These are phyloP conservation scores for Megaceryle alcyon DNA, from an alignment of 2,797 vertebrate species.

Conservation along the genomic window DNA sequence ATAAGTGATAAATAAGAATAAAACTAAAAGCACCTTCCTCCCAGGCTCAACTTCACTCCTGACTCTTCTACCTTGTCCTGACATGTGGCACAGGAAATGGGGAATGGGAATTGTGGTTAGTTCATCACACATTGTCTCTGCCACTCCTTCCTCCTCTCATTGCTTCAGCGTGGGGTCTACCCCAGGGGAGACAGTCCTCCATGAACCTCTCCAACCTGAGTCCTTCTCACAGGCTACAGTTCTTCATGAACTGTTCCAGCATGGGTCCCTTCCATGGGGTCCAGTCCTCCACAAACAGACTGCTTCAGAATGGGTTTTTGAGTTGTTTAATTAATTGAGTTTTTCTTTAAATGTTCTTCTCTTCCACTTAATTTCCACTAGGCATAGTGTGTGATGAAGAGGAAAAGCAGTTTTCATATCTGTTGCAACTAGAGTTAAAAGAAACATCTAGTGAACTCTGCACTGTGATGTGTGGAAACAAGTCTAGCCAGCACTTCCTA, in stretches of 20 bases:
- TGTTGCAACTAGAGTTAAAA: background rate
- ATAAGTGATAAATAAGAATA: background rate
- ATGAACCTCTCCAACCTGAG: background rate
- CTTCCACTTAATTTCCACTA: background rate
- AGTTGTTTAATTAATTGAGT: background rate
- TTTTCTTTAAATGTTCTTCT: background rate
- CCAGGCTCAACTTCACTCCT: background rate
- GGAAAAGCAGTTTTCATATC: background rate
- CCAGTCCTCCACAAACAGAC: background rate
- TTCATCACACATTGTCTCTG: background rate
- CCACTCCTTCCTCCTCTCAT: too few relatives aligned
- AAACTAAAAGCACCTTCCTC: background rate
- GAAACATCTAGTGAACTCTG: background rate
- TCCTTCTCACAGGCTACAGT: background rate
- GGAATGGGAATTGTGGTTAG: background rate
- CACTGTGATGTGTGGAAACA: background rate
- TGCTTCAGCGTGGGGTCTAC: background rate
- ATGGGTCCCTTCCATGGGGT: background rate
- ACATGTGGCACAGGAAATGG: fast-evolving
- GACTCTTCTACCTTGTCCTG: background rate
- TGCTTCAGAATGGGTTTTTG: background rate
- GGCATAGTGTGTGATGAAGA: background rate
- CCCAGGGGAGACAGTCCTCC: background rate
- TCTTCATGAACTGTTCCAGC: background rate
- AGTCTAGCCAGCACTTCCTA: background rate